These are phyloP conservation scores for Rousettus madagascariensis DNA, from an alignment of 2,797 vertebrate species.

Conservation along the genomic window DNA sequence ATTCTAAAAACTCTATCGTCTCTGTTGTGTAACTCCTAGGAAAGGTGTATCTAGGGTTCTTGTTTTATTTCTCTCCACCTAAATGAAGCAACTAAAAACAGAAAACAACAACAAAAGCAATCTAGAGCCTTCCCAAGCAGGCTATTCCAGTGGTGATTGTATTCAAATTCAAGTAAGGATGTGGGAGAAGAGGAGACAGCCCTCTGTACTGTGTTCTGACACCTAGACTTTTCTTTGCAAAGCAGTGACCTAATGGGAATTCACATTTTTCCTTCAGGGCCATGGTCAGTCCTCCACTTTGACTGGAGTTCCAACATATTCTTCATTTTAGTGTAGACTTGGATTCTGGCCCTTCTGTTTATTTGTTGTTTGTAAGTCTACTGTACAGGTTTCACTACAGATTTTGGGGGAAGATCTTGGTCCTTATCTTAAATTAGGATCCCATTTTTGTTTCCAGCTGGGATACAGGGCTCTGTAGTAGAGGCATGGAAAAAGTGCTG, in stretches of 20 bases:
- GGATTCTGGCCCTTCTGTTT: constrained; percentile 46
- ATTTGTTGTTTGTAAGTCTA: constrained; percentile 40
- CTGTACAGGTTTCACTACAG: background rate
- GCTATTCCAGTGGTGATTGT: background rate
- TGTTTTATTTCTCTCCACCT: constrained; percentile 35
- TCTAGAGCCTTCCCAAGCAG: background rate
- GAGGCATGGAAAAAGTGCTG: background rate
- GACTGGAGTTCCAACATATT: constrained; percentile 1
- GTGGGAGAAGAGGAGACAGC: background rate
- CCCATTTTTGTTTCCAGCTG: constrained; percentile 2
- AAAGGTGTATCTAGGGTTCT: constrained; percentile 1
- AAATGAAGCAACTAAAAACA: constrained; percentile 2
- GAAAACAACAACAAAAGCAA: background rate
- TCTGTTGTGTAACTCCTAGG: constrained; percentile 21
- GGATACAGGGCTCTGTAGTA: background rate
- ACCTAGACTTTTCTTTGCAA: background rate
- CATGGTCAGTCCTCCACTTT: background rate
- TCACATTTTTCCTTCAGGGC: background rate
- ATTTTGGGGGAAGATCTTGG: background rate
- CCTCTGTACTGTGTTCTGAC: background rate
- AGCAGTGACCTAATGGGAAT: background rate
- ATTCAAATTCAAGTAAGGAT: constrained; percentile 15
- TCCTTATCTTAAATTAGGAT: constrained; percentile 3
- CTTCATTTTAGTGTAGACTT: constrained; percentile 43
- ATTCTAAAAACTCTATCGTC: background rate